A percentile compares a stretch with the other conserved stretches of the same genome.
These are phyloP conservation scores for Gallinago jamesoni DNA, from an alignment of 2,113 vertebrate genomes.

Conservation along the genomic window DNA sequence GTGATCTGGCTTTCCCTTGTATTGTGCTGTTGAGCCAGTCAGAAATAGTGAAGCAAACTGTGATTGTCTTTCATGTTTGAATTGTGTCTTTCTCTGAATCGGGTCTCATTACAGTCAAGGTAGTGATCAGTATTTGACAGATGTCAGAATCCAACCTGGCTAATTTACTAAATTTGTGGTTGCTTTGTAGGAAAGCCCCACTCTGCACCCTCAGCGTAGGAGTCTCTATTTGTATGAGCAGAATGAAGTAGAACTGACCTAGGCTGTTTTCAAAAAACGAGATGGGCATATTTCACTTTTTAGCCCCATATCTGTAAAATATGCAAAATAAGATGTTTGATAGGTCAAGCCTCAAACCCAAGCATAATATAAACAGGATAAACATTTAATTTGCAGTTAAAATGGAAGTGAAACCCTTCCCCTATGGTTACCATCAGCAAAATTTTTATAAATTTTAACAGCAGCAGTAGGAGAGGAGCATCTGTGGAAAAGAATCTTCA, in stretches of 20 bases:
- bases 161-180: slow-evolving; percentile 40
- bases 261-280: background rate
- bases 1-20: background rate
- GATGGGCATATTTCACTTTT: background rate
- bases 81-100: background rate
- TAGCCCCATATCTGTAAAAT: background rate
- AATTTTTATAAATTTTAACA: slow-evolving; percentile 11
- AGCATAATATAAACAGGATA: slow-evolving; percentile 17
- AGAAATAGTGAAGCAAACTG: slow-evolving; percentile 39
- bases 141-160: slow-evolving; percentile 4
- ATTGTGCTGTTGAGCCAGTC: slow-evolving; percentile 23
- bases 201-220: background rate
- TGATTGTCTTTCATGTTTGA: slow-evolving; percentile 8
- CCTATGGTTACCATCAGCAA: background rate
- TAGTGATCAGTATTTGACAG: background rate
- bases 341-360: slow-evolving; percentile 16
- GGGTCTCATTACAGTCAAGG: background rate
- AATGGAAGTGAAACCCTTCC: slow-evolving; percentile 22
- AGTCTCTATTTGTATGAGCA: background rate
- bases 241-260: background rate
- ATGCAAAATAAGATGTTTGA: background rate
- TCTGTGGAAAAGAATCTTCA: background rate
- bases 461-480: background rate
- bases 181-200: slow-evolving; percentile 13
- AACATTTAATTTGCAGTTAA: slow-evolving; percentile 51